phyloP scores from a whole-genome alignment of 2,113 vertebrate species.

The Bambusicola thoracicus region DNA sequence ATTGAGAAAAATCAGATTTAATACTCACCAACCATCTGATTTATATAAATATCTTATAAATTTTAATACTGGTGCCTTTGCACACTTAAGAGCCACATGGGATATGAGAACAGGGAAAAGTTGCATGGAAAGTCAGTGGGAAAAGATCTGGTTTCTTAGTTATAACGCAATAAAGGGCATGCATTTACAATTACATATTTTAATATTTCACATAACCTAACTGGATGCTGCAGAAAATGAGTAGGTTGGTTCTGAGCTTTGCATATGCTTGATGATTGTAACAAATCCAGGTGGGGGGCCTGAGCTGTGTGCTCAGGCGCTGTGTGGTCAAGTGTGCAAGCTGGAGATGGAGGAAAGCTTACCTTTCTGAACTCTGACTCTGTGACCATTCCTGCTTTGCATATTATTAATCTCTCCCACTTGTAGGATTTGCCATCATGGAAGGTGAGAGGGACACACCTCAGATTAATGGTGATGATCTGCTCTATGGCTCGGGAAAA shows the following conservation, averaged over 20 bases:
- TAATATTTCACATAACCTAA: constrained; percentile 49
- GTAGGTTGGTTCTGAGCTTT: not conserved
- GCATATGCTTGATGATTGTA: not conserved
- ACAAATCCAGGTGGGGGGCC: constrained; percentile 36
- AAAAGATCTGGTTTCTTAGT: constrained; percentile 70
- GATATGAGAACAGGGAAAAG: constrained; percentile 53
- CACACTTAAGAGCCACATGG: constrained; percentile 60
- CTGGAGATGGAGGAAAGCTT: not conserved
- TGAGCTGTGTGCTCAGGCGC: not conserved
- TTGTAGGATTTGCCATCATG: not conserved
- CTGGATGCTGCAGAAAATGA: not conserved
- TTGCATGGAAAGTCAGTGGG: constrained; percentile 58
- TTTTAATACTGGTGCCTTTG: constrained; percentile 70
- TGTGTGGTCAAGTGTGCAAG: not conserved
- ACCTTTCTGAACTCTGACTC: not conserved
- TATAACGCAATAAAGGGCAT: constrained; percentile 62
- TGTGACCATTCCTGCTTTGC: not conserved
- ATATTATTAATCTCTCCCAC: not conserved
- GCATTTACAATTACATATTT: constrained; percentile 73
- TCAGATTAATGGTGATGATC: not conserved
- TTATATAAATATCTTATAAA: constrained; percentile 76
- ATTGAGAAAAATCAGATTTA: constrained; percentile 64
- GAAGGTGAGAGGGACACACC: not conserved
- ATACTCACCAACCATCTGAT: constrained; percentile 67
- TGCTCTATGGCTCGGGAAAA: not conserved